Base-by-base conservation (phyloP, 2,797 vertebrate genomes). In the Muscicapa striata region DNA sequence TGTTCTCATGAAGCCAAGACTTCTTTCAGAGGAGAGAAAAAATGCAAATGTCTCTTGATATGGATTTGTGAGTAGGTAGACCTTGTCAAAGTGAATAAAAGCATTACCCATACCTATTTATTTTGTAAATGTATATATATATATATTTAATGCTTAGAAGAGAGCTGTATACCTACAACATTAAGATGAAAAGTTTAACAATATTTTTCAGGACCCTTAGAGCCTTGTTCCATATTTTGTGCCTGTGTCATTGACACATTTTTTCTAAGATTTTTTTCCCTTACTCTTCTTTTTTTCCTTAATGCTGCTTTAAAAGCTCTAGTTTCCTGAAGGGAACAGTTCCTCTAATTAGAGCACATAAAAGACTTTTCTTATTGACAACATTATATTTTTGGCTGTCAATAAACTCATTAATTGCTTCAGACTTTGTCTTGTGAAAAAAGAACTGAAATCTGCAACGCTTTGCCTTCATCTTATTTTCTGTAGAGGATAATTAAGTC, bases 361-460 rank as follows among this genome's bases (percentile, higher is more conserved):
- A 75, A 90, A 89, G 32, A 73, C 9, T 83, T 93, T 59, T 81
- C 52, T 36, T 92, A 92, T 88, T 91, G 84, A 93, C 52, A 84
- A 77, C 8, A 73, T 70, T 77, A 61, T 79, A 88, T 91, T 95
- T 96, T 72, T 90, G 69, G 84, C 59, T n/a, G 18, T 93, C 91
- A 89, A 89, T 91, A 89, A 84, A 79, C 46, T 90, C 74, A 87
- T 86, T 96, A 89, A 92, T 89, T 89, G 21, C 30, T 87, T 81
- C 61, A 78, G 54, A 88, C 43, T 79, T 75, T 78, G 45, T 70
- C 55, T 80, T 43, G 41, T 32, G 54, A 38, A 69, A 59, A 90
- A 90, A 78, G 36, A 51, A 54, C 52, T 70, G 62, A 84, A 87
- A 79, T 70, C 55, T 86, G 40, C 38, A 75, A 36, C 19, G 17